Conservation (phyloP, 2,797 vertebrate genomes). For the Gymnothorax javanicus region DNA sequence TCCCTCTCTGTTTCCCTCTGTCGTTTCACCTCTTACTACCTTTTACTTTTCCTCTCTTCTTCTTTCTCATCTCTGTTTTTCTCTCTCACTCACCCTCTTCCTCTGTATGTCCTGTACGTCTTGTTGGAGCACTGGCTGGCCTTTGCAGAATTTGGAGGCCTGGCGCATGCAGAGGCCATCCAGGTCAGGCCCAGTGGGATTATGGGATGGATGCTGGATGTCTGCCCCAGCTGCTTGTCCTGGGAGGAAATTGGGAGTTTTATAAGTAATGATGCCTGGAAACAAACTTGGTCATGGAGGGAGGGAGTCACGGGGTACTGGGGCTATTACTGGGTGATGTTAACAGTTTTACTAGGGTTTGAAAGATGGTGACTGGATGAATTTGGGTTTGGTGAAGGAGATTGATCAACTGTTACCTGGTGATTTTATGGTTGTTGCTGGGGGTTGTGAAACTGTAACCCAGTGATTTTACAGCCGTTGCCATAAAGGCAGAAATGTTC, state of each 20-base stretch:
- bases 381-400: not conserved
- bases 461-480: not conserved
- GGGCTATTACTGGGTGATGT: not conserved
- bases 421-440: not conserved
- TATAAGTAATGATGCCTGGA: conserved; percentile 14
- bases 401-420: not conserved
- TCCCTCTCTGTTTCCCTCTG: not conserved
- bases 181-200: conserved; percentile 14
- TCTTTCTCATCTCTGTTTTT: not conserved
- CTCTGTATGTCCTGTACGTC: not conserved
- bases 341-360: not conserved
- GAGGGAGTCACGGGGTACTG: not conserved
- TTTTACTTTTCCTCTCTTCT: not conserved
- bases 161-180: not conserved
- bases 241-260: conserved; percentile 16
- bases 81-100: not conserved
- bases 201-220: conserved; percentile 29
- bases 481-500: no score
- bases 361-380: not conserved
- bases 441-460: not conserved
- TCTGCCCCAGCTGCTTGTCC: not conserved
- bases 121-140: no score
- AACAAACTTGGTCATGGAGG: not conserved
- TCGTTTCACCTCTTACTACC: not conserved
- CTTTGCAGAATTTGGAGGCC: not conserved